These are phyloP conservation scores for Oreochromis niloticus DNA, from an alignment of 2,113 vertebrate species.

Conservation along the genomic window DNA sequence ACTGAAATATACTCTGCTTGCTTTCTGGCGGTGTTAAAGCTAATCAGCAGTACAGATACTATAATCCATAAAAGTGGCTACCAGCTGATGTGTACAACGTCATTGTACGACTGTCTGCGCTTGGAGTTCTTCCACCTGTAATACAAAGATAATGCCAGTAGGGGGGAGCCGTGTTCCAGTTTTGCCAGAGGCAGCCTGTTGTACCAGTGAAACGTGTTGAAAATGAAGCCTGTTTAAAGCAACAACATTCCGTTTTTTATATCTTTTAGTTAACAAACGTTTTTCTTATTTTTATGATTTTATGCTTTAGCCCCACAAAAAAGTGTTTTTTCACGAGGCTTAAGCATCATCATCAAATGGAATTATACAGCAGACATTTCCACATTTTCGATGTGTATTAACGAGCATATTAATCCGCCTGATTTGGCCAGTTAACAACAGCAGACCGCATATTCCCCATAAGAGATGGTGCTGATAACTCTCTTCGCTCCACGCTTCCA, in stretches of 20 bases:
- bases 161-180: not conserved
- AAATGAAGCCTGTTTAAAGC: not conserved
- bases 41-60: not conserved
- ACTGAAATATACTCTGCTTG: not conserved
- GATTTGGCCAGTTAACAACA: not conserved
- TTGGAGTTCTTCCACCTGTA: not conserved
- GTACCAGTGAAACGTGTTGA: not conserved
- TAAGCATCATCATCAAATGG: not conserved
- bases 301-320: not conserved
- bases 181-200: not conserved
- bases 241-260: fast-evolving
- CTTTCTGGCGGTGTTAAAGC: not conserved
- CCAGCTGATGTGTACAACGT: not conserved
- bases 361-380: not conserved
- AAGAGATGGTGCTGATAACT: not conserved
- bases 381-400: fast-evolving
- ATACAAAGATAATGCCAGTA: not conserved
- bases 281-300: not conserved
- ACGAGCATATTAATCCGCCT: not conserved
- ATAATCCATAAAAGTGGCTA: not conserved
- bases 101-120: not conserved
- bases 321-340: not conserved
- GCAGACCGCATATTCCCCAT: not conserved
- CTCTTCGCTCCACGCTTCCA: not conserved
- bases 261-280: not conserved